Base-by-base conservation (phyloP, 2,888 invertebrate species). In the Conistra vaccinii region DNA sequence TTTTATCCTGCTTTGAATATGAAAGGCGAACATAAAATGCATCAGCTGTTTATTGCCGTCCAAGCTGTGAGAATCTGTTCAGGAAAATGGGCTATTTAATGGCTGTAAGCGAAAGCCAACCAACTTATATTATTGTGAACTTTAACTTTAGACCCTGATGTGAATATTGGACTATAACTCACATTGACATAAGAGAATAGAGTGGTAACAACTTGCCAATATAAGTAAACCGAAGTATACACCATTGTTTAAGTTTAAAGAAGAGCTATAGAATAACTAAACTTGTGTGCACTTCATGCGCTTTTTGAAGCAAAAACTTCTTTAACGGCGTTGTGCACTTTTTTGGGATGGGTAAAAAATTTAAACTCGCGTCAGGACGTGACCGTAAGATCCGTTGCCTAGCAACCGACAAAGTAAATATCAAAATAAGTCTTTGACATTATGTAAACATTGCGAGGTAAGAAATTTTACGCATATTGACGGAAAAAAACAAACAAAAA, bases 51-150 rank as follows among this genome's bases (percentile, higher is more conserved):
- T 84, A 76, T 69, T 48, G 76, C 51, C 81, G 60, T 23, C 76
- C 68, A 84, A 80, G 76, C 70, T 84, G 75, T 75, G 61, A 76
- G 68, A 76, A 68, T 75, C 69, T 71, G 65, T 68, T 71, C 61
- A 71, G 66, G 80, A 71, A 82, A 82, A 82, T 84, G 68, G 68
- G 42, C n/a, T 57, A 80, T 84, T 80, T 82, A 72, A 84, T 84
- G 71, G 69, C 42, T 67, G 17, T 51, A 14, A 12, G 71, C 63
- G 48, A 75, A 67, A 65, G 60, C 76, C 12, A 63, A 39, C 45
- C 29, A 69, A 69, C 68, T 65, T 70, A 68, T 70, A 71, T 35
- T 74, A 80, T 75, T 66, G 57, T 76, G 39, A 80, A 69, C 71
- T 84, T 62, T 75, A 65, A 70, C 75, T 78, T 75, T 20, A 75